These are phyloP conservation scores for Platalea minor DNA, from an alignment of 2,797 vertebrate species.

Conservation along the genomic window DNA sequence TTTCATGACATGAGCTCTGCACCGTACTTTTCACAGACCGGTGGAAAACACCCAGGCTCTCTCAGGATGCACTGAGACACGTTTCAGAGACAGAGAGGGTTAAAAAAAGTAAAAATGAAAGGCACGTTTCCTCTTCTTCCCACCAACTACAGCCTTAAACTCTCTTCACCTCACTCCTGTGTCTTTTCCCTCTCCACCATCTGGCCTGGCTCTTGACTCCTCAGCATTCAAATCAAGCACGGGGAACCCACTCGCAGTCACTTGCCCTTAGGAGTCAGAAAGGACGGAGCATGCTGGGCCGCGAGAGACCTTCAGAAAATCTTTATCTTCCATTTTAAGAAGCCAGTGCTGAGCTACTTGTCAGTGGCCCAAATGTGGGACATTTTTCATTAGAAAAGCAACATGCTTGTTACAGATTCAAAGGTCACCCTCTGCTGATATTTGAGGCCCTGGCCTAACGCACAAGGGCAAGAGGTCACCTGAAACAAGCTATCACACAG, in stretches of 20 bases:
- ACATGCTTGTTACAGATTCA: neutral
- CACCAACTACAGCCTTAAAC: neutral
- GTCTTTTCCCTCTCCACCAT: neutral
- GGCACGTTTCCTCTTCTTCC: neutral
- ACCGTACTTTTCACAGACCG: neutral
- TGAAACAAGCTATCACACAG: neutral
- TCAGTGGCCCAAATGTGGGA: neutral
- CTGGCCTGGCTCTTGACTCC: neutral
- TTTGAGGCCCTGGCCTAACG: neutral
- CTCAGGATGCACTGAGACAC: neutral
- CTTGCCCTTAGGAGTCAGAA: neutral
- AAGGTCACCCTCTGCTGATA: neutral
- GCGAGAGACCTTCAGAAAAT: neutral
- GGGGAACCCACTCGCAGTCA: neutral
- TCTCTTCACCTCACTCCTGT: neutral
- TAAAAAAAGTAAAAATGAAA: neutral
- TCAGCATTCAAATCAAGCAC: neutral
- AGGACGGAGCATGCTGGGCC: accelerated
- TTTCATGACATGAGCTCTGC: neutral
- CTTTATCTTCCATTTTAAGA: neutral
- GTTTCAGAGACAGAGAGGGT: neutral
- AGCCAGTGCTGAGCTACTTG: neutral
- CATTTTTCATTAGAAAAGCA: neutral
- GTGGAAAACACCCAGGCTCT: neutral
- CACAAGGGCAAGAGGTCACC: neutral